phyloP scores from a whole-genome alignment of 2,113 vertebrate species.

The Muscicapa adusta region DNA sequence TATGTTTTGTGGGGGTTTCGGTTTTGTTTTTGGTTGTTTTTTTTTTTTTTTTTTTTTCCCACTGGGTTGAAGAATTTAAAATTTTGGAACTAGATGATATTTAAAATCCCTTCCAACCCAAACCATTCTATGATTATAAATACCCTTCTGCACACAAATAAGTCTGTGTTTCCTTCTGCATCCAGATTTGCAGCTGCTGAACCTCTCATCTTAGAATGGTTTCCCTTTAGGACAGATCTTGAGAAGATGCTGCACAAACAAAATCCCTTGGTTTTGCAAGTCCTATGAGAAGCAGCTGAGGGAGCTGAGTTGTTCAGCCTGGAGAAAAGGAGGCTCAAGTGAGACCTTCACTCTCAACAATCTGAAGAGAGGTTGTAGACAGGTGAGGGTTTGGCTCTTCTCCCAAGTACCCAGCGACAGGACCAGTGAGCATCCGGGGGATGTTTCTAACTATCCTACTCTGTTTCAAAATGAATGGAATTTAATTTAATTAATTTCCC shows the following conservation, averaged over 20 bases:
- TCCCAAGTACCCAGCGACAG: neutral
- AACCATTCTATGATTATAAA: neutral
- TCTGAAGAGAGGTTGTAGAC: neutral
- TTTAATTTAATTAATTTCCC: neutral
- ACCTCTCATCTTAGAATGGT: neutral
- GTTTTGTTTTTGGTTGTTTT: neutral
- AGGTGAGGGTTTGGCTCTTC: neutral
- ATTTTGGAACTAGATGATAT: neutral
- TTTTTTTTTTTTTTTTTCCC: neutral
- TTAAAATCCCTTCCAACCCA: neutral
- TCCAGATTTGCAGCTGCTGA: neutral
- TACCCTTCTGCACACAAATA: neutral
- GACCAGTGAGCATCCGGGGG: rapidly evolving
- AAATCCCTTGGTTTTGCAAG: neutral
- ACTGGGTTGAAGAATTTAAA: neutral
- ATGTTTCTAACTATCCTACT: neutral
- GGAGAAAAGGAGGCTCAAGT: neutral
- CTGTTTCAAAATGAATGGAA: neutral
- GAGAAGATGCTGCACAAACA: neutral
- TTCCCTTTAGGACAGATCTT: neutral
- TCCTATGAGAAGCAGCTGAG: neutral
- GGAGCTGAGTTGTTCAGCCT: neutral
- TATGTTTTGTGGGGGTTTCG: neutral
- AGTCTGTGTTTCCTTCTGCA: neutral
- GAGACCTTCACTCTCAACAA: neutral